These are phyloP conservation scores for Cephus rjabovi DNA, from an alignment of 2,888 invertebrate species.

Conservation along the genomic window DNA sequence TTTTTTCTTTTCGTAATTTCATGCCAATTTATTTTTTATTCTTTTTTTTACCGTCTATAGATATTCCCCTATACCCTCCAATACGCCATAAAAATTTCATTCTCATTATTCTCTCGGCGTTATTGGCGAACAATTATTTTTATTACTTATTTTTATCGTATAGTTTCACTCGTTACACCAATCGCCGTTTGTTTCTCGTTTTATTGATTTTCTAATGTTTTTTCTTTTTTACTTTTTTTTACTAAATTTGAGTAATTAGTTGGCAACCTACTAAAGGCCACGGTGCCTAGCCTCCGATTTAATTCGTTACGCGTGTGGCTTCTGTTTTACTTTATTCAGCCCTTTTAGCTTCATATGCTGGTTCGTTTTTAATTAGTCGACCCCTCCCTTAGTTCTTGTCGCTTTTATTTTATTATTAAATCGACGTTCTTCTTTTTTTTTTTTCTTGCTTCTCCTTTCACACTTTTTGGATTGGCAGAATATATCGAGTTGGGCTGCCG, in stretches of 20 bases:
- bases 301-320: background rate
- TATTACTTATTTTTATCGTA: background rate
- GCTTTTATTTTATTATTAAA: background rate
- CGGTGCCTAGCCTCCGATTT: background rate
- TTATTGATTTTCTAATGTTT: background rate
- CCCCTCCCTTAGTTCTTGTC: background rate
- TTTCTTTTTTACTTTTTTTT: background rate
- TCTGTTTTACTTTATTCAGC: background rate
- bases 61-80: too few species aligned
- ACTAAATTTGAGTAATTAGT: background rate
- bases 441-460: conserved; percentile 32
- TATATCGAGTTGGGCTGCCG: conserved; percentile 52
- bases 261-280: background rate
- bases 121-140: background rate
- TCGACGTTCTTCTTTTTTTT: conserved; percentile 24
- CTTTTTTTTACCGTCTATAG: too few species aligned
- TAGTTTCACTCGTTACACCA: background rate
- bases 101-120: conserved; percentile 21
- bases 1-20: conserved; percentile 7
- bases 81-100: background rate
- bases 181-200: background rate
- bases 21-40: too few species aligned
- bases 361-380: background rate
- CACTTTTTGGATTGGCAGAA: conserved; percentile 58
- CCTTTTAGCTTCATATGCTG: background rate